Evolutionary conservation across 2,113 vertebrate genomes (phyloP).

Genomic region (Heliornis fulica): DNA sequence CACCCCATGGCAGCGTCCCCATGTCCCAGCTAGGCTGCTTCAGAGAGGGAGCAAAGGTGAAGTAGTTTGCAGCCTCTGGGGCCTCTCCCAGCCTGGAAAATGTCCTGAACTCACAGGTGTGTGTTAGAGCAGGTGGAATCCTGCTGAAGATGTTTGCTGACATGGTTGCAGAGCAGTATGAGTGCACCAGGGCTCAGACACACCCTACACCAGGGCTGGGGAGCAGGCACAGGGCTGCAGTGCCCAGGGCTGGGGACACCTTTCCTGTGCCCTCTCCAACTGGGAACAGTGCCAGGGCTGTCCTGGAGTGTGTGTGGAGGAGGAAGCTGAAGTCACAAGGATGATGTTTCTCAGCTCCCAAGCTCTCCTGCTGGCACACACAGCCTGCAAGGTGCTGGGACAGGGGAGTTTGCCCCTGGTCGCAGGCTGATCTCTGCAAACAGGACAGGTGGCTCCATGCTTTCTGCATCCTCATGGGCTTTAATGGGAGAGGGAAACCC

Average conservation of each 20-base stretch:
- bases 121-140: not conserved
- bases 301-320: not conserved
- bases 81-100: not conserved
- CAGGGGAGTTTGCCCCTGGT: too few species aligned
- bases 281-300: not conserved
- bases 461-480: accelerated
- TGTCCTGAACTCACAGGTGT: not conserved
- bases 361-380: accelerated
- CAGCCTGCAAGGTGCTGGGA: not conserved
- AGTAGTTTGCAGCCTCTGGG: not conserved
- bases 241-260: not conserved
- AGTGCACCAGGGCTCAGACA: not conserved
- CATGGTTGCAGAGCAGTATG: not conserved
- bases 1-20: not conserved
- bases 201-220: accelerated
- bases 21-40: accelerated
- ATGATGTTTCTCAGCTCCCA: accelerated
- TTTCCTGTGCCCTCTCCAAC: not conserved
- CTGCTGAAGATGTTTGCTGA: accelerated
- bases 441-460: accelerated
- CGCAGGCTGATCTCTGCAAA: not conserved
- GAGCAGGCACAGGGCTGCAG: accelerated
- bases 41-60: accelerated
- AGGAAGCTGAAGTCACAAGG: not conserved
- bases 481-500: not conserved